A percentile compares a stretch with the other conserved stretches of the same genome.
phyloP scores from a whole-genome alignment of 2,888 invertebrate species.

The Pheosia tremula region DNA sequence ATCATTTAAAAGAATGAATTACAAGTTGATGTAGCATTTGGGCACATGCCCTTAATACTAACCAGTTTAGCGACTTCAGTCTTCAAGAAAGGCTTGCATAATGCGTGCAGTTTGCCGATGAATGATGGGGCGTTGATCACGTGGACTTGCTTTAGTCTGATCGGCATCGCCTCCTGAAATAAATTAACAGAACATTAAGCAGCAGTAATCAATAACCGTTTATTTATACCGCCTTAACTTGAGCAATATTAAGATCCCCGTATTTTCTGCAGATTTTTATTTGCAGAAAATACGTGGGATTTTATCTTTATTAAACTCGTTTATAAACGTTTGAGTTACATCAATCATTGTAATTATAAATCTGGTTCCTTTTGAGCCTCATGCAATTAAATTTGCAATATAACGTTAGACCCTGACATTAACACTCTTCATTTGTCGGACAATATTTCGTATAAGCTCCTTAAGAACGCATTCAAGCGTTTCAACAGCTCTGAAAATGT shows the following conservation, averaged over 20 bases:
- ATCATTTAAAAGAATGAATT: too few relatives aligned
- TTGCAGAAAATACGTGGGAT: too few relatives aligned
- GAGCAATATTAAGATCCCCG: too few relatives aligned
- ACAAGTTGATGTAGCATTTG: too few relatives aligned
- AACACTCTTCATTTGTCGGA: background rate
- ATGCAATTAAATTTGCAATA: background rate
- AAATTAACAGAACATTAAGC: background rate
- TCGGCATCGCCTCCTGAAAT: constrained; percentile 88
- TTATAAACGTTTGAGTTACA: background rate
- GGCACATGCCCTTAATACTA: constrained; percentile 35
- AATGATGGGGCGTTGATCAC: constrained; percentile 87
- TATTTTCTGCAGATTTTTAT: too few relatives aligned
- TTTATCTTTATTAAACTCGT: too few relatives aligned
- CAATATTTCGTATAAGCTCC: background rate
- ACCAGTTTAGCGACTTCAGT: constrained; percentile 88
- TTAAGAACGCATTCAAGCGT: background rate
- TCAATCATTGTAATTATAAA: background rate
- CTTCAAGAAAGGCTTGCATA: constrained; percentile 88
- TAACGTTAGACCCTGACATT: background rate
- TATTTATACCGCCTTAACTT: too few relatives aligned
- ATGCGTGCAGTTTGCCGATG: constrained; percentile 85
- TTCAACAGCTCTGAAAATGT: background rate
- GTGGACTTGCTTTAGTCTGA: constrained; percentile 87
- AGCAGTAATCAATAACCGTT: background rate
- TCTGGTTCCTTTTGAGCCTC: background rate